A percentile compares a stretch with the other conserved stretches of the same genome.
Conservation (phyloP, 2,797 vertebrate genomes). For the Mastacembelus armatus region DNA sequence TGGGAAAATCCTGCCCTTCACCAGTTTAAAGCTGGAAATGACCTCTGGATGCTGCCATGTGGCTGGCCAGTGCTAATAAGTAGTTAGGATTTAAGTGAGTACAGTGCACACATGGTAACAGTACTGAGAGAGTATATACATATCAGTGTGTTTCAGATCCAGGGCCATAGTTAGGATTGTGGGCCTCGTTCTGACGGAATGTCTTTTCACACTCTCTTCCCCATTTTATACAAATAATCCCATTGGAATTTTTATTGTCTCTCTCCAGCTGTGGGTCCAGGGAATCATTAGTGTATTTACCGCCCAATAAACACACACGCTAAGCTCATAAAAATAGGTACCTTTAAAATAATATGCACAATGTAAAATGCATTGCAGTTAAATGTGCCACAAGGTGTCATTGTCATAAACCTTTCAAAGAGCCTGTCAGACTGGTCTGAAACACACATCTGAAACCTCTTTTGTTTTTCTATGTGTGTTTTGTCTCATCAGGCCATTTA, state of each 20-base stretch:
- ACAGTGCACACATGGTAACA: too few relatives aligned
- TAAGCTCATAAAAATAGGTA: too few relatives aligned
- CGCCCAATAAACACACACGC: background rate
- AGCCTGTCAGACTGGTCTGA: background rate
- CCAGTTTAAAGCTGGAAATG: background rate
- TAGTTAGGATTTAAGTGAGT: too few relatives aligned
- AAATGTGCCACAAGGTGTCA: conserved; percentile 5
- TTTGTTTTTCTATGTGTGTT: conserved; percentile 25
- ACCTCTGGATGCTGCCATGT: background rate
- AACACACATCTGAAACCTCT: background rate
- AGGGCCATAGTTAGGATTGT: too few relatives aligned
- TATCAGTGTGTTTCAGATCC: too few relatives aligned
- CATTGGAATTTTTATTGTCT: background rate
- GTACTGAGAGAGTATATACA: too few relatives aligned
- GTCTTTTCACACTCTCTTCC: too few relatives aligned
- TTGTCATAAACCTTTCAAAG: conserved; percentile 1
- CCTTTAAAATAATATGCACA: background rate
- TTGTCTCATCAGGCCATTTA: conserved; percentile 64
- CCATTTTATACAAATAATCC: conserved; percentile 4
- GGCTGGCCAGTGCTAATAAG: background rate
- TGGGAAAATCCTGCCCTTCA: background rate
- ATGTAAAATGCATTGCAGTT: background rate
- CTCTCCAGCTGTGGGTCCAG: background rate
- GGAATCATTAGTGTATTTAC: background rate
- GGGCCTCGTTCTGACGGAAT: too few relatives aligned